phyloP scores from a whole-genome alignment of 2,797 vertebrate species.

The Leucoraja ocellata region DNA sequence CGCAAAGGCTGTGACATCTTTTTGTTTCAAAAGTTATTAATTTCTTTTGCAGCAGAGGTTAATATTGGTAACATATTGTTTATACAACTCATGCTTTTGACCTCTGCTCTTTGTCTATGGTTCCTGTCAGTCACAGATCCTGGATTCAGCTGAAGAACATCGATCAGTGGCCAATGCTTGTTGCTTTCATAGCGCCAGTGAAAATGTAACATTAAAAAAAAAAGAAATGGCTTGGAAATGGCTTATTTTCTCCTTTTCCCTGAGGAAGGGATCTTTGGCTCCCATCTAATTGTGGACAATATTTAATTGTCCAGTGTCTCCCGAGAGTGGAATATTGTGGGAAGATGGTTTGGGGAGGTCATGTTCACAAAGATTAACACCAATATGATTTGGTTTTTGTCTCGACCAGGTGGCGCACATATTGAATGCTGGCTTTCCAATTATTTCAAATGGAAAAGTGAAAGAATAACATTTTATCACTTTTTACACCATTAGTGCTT shows the following conservation, averaged over 20 bases:
- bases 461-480: neutral
- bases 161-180: neutral
- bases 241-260: neutral
- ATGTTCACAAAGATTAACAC: neutral
- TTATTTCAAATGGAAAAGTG: neutral
- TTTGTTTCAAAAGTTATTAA: neutral
- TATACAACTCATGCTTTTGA: neutral
- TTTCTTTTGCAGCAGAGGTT: neutral
- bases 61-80: neutral
- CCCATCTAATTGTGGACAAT: conserved; percentile 3
- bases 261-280: neutral
- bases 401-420: neutral
- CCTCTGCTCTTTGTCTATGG: neutral
- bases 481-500: neutral
- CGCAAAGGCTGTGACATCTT: neutral
- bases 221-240: neutral
- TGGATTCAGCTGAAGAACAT: neutral
- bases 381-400: neutral
- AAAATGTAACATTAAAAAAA: neutral
- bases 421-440: neutral
- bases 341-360: neutral
- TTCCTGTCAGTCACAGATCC: neutral
- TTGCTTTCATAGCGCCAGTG: neutral
- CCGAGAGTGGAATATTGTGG: neutral
- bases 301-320: neutral